Conservation (phyloP, 2,888 invertebrate species). For the Stegophylla sp. region DNA sequence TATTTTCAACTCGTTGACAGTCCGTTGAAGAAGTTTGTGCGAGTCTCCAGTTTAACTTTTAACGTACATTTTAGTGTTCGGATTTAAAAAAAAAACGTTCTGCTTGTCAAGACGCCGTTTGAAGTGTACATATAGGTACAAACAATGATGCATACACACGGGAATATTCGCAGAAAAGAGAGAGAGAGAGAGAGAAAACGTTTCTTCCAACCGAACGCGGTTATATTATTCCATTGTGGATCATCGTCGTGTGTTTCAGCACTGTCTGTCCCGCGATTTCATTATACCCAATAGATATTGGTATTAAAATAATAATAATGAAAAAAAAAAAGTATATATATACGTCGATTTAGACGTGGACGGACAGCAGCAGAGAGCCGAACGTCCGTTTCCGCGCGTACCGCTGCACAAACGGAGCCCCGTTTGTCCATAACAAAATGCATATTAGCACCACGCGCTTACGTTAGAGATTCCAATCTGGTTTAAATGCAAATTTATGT, state of each 20-base stretch:
- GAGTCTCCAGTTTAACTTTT: too few species aligned
- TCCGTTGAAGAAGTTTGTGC: too few species aligned
- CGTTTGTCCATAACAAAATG: constrained; percentile 54
- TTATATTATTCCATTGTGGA: constrained; percentile 36
- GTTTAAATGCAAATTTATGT: constrained; percentile 56
- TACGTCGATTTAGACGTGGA: constrained; percentile 51
- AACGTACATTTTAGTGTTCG: too few species aligned
- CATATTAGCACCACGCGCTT: constrained; percentile 52
- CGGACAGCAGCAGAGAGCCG: not conserved
- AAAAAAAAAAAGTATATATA: not conserved
- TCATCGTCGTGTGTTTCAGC: constrained; percentile 38
- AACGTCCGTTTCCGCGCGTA: not conserved
- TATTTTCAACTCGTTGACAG: too few species aligned
- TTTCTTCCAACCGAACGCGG: constrained; percentile 3
- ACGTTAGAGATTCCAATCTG: constrained; percentile 48
- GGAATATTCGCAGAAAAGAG: too few species aligned
- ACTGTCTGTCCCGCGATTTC: constrained; percentile 23
- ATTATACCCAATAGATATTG: not conserved
- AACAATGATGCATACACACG: too few species aligned
- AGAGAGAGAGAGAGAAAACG: constrained; percentile 10
- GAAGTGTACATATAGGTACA: too few species aligned
- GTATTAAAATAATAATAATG: not conserved
- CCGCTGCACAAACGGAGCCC: not conserved
- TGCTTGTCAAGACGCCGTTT: too few species aligned
- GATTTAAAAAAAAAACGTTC: too few species aligned